Percentiles rank a stretch among this genome's conserved stretches.
Evolutionary conservation across 2,113 vertebrate species (phyloP).

Genomic region (Benthochromis sp.): DNA sequence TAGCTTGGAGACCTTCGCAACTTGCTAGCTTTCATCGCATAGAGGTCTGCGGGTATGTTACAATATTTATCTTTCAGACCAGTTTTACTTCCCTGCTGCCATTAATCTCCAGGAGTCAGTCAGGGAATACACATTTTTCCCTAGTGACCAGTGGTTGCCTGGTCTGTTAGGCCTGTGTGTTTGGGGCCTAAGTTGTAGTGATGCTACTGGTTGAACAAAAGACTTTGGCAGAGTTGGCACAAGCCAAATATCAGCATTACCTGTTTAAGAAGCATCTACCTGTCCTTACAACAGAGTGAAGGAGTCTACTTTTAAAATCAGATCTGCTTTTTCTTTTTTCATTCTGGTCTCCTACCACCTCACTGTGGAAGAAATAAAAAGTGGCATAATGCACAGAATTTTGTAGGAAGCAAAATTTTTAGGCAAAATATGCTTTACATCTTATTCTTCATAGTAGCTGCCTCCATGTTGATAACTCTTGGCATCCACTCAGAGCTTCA

Average conservation of each 20-base stretch:
- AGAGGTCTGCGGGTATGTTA: not conserved
- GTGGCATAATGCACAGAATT: not conserved
- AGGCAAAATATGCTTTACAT: not conserved
- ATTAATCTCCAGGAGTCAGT: not conserved
- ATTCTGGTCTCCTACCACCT: not conserved
- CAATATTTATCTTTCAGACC: not conserved
- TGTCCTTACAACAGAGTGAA: not conserved
- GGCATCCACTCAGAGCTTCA: not conserved
- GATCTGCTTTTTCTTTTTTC: not conserved
- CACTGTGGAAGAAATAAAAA: not conserved
- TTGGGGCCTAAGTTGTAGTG: not conserved
- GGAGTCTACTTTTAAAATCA: not conserved
- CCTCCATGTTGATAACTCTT: not conserved
- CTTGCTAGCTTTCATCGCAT: not conserved
- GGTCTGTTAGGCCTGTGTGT: not conserved
- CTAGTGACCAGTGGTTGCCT: not conserved
- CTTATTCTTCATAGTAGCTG: not conserved
- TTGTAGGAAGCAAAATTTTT: not conserved
- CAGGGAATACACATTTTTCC: not conserved
- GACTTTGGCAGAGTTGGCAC: not conserved
- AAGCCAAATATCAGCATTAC: not conserved
- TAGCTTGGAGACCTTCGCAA: not conserved
- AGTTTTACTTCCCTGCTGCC: not conserved
- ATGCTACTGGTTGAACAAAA: not conserved
- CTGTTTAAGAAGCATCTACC: not conserved